Conservation (phyloP, 2,888 invertebrate genomes). For the Nomada ferruginata region DNA sequence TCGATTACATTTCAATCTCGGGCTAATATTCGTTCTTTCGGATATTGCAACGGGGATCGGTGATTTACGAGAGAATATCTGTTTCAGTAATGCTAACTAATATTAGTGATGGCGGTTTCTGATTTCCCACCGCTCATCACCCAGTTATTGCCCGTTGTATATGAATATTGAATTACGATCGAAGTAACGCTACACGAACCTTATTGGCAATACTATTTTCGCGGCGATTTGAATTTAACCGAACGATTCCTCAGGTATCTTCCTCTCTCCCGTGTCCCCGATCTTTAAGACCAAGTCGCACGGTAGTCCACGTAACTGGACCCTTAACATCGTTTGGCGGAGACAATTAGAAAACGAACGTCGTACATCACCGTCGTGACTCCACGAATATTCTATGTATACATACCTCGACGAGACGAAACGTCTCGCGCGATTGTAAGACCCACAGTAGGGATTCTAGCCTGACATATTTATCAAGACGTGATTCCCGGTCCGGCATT, state of each 20-base stretch:
- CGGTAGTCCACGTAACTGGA: conserved; percentile 36
- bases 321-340: conserved; percentile 8
- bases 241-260: no score
- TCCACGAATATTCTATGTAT: conserved; percentile 42
- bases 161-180: not conserved
- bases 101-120: not conserved
- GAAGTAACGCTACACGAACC: not conserved
- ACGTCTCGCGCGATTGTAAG: not conserved
- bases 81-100: not conserved
- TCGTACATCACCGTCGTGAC: conserved; percentile 65
- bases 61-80: not conserved
- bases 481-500: conserved; percentile 65
- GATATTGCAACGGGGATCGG: not conserved
- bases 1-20: conserved; percentile 4
- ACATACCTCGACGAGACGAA: conserved; percentile 26
- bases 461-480: conserved; percentile 69
- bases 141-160: not conserved
- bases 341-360: conserved; percentile 60
- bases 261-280: not conserved
- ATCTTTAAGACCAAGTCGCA: conserved; percentile 47
- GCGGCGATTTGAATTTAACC: not conserved
- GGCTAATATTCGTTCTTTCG: not conserved
- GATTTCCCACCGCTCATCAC: not conserved
- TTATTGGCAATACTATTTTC: not conserved
- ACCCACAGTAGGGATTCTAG: conserved; percentile 13